Evolutionary conservation across 2,888 invertebrate genomes (phyloP).

Genomic region (Tetrapedia diversipes): DNA sequence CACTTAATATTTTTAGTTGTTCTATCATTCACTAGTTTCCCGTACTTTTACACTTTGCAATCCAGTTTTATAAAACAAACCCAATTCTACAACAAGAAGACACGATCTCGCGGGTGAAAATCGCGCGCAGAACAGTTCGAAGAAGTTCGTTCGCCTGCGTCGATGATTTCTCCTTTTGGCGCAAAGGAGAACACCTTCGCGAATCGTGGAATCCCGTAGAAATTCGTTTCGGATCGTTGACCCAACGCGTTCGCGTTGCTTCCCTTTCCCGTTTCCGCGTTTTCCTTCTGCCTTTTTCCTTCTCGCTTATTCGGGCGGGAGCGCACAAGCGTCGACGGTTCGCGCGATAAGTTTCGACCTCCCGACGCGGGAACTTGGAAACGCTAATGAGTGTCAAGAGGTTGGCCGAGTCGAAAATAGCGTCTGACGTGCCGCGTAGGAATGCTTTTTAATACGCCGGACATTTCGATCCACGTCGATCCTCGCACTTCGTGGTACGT

Average conservation of each 20-base stretch:
- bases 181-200: no score
- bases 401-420: constrained; percentile 57
- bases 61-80: no score
- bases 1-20: no score
- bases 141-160: no score
- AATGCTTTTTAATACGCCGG: constrained; percentile 34
- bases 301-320: no score
- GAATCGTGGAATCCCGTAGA: background rate
- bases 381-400: constrained; percentile 51
- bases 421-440: constrained; percentile 42
- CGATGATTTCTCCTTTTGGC: background rate
- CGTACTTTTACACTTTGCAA: no score
- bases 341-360: constrained; percentile 39
- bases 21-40: no score
- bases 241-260: background rate
- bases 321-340: no score
- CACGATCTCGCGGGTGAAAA: no score
- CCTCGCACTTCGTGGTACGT: background rate
- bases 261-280: background rate
- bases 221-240: constrained; percentile 5
- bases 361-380: constrained; percentile 24
- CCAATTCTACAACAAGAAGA: no score
- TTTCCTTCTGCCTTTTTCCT: background rate
- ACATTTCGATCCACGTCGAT: background rate
- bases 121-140: no score